Conservation (phyloP, 2,797 vertebrate genomes). For the Enteromius fasciolatus region DNA sequence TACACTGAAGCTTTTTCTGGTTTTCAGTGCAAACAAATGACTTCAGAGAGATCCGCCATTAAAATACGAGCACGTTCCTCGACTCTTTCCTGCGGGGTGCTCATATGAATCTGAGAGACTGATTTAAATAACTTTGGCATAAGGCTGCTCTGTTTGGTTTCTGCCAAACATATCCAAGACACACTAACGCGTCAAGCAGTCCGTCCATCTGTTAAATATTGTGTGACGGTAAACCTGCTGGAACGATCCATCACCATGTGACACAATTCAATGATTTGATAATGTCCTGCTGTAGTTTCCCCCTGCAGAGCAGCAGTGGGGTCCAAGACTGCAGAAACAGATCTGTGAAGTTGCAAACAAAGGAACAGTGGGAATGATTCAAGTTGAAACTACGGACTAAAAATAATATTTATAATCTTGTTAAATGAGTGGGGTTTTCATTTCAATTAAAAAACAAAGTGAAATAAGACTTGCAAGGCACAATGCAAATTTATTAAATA, state of each 20-base stretch:
- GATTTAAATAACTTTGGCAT: conserved; percentile 55
- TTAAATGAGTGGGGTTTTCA: background rate
- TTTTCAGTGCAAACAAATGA: background rate
- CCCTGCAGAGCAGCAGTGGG: conserved; percentile 3
- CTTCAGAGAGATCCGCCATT: background rate
- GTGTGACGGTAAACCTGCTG: conserved; percentile 21
- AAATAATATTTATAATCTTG: background rate
- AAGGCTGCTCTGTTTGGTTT: conserved; percentile 64
- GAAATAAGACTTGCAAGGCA: background rate
- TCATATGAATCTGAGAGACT: conserved; percentile 13
- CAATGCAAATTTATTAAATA: background rate
- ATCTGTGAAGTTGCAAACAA: conserved; percentile 2
- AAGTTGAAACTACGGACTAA: background rate
- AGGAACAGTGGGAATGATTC: background rate
- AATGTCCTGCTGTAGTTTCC: conserved; percentile 34
- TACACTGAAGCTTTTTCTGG: background rate
- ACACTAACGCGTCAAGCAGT: conserved; percentile 53
- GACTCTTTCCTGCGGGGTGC: background rate
- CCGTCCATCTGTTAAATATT: conserved; percentile 53
- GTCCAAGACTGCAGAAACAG: conserved; percentile 1
- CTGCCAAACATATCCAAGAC: conserved; percentile 60
- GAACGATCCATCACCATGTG: conserved; percentile 45
- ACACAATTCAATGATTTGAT: conserved; percentile 36
- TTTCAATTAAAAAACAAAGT: background rate
- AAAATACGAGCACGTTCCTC: background rate